phyloP scores from a whole-genome alignment of 2,113 vertebrate species.

The Anolis carolinensis region DNA sequence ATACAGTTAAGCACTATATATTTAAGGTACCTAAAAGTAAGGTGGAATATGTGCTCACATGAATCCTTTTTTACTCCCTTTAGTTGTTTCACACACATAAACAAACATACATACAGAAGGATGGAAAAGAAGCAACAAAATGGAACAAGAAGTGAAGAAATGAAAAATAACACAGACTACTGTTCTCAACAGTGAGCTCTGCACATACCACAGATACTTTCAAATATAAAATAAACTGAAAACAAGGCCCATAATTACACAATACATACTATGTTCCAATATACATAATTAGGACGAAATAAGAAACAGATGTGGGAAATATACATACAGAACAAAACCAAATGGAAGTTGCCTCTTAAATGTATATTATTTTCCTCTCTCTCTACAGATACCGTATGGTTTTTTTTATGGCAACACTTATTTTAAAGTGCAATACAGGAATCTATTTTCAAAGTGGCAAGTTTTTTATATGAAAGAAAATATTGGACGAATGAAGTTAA shows the following conservation, averaged over 20 bases:
- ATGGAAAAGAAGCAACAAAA: constrained; percentile 26
- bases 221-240: background rate
- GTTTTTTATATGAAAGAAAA: constrained; percentile 35
- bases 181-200: constrained; percentile 5
- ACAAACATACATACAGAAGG: background rate
- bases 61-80: background rate
- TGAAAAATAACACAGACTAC: background rate
- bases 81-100: background rate
- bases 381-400: background rate
- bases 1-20: background rate
- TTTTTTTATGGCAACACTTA: background rate
- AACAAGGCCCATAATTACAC: background rate
- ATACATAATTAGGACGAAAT: constrained; percentile 2
- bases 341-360: background rate
- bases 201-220: background rate
- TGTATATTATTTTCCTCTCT: constrained; percentile 1
- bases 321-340: constrained; percentile 27
- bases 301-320: background rate
- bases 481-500: constrained; percentile 16
- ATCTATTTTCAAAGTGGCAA: constrained; percentile 17
- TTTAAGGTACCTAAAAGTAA: background rate
- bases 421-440: background rate
- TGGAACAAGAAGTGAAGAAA: constrained; percentile 16
- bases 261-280: background rate
- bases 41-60: background rate